Evolutionary conservation across 30 jellyfish, hydroid and myxozoan species (phyloP), one percentile per base, ranked within the genome.

Genomic region (Pelagia noctiluca): DNA sequence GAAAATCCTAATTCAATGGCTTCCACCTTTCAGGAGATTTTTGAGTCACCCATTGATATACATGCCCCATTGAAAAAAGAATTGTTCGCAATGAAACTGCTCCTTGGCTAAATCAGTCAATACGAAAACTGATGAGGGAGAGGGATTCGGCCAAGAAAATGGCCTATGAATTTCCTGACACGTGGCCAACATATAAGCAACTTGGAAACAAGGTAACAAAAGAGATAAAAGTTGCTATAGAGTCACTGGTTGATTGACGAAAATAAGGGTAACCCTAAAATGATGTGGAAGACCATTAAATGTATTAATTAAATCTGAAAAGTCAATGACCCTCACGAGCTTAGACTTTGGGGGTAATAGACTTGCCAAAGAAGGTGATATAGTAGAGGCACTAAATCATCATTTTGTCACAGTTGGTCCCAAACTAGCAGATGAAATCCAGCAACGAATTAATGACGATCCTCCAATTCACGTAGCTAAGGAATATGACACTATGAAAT

Each of bases 1-100:
- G 77, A 72, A 73, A 53, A 75, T 71, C 84, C 67, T 18, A 38
- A 71, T 75, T 50, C 32, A 57, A 75, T 75, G 61, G 87, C 77
- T 19, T 75, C 76, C 77, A 75, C 79, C 52, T 75, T 47, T 73
- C 85, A 70, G 85, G 76, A 36, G 46, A 73, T 47, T 47, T 46
- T 47, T 73, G 85, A 73, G 87, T 22, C 77, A 49, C 48, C 52
- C 63, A 25, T 52, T 35, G 85, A 72, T 72, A 72, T 5, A 50
- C 77, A 31, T 53, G 26, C 77, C 33, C 38, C 78, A 21, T 31
- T 26, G 36, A 53, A 75, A 57, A 75, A 72, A 33, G 37, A 52
- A 35, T 36, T 76, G 12, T 19, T 60, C 22, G 26, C 74, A 72
- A 34, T 75, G 85, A 72, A 36, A 36, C 35, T 42, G 85, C 85